phyloP scores from a whole-genome alignment of 2,797 vertebrate species.

The Lophius americanus region DNA sequence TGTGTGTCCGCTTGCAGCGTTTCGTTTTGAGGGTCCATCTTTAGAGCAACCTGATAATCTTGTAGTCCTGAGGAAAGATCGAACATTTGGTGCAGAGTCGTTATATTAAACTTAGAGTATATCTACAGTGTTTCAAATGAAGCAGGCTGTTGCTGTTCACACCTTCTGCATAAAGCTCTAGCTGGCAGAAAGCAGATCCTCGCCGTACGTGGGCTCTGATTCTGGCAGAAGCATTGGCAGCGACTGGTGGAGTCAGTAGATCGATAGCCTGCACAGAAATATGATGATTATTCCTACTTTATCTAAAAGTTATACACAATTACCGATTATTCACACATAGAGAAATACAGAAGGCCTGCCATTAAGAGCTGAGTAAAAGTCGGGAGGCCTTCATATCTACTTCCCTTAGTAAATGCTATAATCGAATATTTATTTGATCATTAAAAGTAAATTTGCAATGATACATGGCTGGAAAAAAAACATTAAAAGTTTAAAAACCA shows the following conservation, averaged over 20 bases:
- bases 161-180: constrained; percentile 93
- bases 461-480: no score
- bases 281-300: not conserved
- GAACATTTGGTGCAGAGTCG: not conserved
- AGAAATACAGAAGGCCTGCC: no score
- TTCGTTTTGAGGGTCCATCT: constrained; percentile 84
- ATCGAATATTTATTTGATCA: no score
- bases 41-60: constrained; percentile 92
- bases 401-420: no score
- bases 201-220: constrained; percentile 87
- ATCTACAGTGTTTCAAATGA: not conserved
- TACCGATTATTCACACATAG: no score
- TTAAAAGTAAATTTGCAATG: no score
- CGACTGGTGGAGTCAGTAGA: constrained; percentile 87
- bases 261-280: constrained; percentile 85
- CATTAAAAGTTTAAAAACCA: no score
- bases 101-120: not conserved
- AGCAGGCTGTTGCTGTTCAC: not conserved
- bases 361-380: no score
- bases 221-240: constrained; percentile 86
- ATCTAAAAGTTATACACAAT: not conserved
- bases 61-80: constrained; percentile 85
- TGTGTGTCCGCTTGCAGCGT: constrained; percentile 84
- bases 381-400: no score
- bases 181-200: constrained; percentile 91